Conservation (phyloP, 2,888 invertebrate genomes). For the Lasioglossum oenotherae region DNA sequence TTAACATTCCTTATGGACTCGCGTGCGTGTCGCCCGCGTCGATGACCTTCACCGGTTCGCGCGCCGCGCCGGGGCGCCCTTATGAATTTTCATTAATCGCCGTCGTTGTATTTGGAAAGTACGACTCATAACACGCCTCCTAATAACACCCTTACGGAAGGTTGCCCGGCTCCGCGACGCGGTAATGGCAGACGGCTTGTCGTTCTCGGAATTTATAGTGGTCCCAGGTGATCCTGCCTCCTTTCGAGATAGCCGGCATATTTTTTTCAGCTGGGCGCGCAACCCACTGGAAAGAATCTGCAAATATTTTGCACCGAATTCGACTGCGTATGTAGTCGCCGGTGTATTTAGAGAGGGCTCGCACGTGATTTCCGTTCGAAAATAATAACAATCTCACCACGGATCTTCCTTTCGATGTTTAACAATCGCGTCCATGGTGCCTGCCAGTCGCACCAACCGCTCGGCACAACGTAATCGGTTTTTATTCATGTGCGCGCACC, state of each 20-base stretch:
- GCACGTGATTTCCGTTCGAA: neutral
- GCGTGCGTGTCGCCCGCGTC: conserved; percentile 53
- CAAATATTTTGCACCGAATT: neutral
- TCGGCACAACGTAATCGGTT: neutral
- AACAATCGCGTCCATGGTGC: neutral
- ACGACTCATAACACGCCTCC: conserved; percentile 5
- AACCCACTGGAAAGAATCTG: neutral
- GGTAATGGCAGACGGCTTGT: conserved; percentile 3
- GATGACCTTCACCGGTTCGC: conserved; percentile 45
- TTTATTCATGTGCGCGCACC: neutral
- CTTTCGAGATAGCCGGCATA: neutral
- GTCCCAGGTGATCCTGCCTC: neutral
- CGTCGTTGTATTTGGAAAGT: conserved; percentile 25
- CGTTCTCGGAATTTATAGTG: conserved; percentile 16
- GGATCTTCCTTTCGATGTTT: neutral
- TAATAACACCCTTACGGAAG: neutral
- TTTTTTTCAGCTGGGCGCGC: neutral
- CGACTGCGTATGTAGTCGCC: neutral
- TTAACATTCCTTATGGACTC: conserved; percentile 58
- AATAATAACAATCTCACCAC: neutral
- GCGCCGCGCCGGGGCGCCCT: conserved; percentile 13
- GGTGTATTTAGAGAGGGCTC: neutral
- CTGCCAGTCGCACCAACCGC: neutral
- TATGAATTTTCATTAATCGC: conserved; percentile 60
- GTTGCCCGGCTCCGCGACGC: neutral